A percentile compares a stretch with the other conserved stretches of the same genome.
These are phyloP conservation scores for Menidia menidia DNA, from an alignment of 2,797 vertebrate genomes.

Conservation along the genomic window DNA sequence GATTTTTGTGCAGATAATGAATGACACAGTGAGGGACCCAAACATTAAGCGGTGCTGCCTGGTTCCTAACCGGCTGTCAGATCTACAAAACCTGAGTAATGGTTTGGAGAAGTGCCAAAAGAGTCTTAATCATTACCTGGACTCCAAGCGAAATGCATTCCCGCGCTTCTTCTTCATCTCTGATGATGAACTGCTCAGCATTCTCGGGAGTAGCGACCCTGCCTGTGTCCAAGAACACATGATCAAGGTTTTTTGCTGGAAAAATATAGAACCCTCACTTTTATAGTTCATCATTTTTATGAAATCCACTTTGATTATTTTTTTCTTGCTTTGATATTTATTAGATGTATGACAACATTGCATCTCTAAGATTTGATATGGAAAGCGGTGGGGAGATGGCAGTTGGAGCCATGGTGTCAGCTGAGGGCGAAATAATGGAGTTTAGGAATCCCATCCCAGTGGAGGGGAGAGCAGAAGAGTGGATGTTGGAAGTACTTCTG, in stretches of 20 bases:
- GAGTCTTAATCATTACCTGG: constrained; percentile 94
- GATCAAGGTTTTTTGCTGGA: constrained; percentile 88
- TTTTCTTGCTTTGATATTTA: background rate
- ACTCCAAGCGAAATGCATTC: constrained; percentile 95
- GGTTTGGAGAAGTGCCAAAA: constrained; percentile 97
- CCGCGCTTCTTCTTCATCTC: constrained; percentile 98
- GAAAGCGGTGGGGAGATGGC: constrained; percentile 82
- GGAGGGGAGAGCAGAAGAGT: constrained; percentile 93
- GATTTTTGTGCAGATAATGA: constrained; percentile 88
- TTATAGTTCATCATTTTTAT: constrained; percentile 17
- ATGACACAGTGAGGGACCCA: constrained; percentile 84
- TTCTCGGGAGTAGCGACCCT: constrained; percentile 92
- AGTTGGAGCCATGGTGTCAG: constrained; percentile 92
- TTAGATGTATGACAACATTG: constrained; percentile 98
- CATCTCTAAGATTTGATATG: constrained; percentile 86
- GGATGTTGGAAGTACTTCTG: constrained; percentile 90
- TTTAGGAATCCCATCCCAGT: constrained; percentile 84
- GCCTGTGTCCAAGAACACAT: constrained; percentile 96
- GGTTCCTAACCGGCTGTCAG: constrained; percentile 85
- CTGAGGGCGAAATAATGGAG: constrained; percentile 93
- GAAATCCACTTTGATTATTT: constrained; percentile 2
- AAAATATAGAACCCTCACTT: background rate
- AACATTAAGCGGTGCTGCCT: constrained; percentile 91
- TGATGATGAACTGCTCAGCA: constrained; percentile 96
- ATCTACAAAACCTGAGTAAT: constrained; percentile 87